phyloP scores from a whole-genome alignment of 1,140 invertebrate species.

The Diorhabda carinulata region DNA sequence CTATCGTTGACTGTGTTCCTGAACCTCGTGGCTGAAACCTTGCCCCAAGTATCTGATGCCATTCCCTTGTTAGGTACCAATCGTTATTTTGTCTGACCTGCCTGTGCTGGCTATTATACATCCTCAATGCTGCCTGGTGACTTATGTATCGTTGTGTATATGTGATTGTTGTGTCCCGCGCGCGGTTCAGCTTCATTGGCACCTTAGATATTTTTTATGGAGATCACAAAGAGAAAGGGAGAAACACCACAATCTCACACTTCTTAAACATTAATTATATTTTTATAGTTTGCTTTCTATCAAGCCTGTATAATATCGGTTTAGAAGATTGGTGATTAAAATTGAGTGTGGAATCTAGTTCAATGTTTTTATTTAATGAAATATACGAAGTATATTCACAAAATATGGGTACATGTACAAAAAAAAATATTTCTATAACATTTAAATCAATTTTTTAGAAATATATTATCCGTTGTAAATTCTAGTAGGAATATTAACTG shows the following conservation, averaged over 20 bases:
- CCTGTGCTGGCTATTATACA: constrained; percentile 45
- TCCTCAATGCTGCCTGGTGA: constrained; percentile 47
- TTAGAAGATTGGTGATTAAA: too few relatives aligned
- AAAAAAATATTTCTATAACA: too few relatives aligned
- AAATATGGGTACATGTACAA: too few relatives aligned
- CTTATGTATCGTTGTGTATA: constrained; percentile 44
- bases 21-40: constrained; percentile 92
- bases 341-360: too few relatives aligned
- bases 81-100: constrained; percentile 48
- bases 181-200: constrained; percentile 27
- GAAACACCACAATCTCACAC: neutral
- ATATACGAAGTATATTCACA: too few relatives aligned
- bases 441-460: too few relatives aligned
- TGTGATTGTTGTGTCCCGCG: constrained; percentile 44
- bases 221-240: neutral
- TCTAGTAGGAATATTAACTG: too few relatives aligned
- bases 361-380: too few relatives aligned
- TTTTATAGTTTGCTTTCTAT: too few relatives aligned
- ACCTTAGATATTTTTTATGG: constrained; percentile 9
- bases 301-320: too few relatives aligned
- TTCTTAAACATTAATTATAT: too few relatives aligned
- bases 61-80: constrained; percentile 89
- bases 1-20: constrained; percentile 99
- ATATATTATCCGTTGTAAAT: too few relatives aligned
- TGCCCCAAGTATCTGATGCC: constrained; percentile 92